Evolutionary conservation across 2,797 vertebrate genomes (phyloP).

Genomic region (Syncerus caffer): DNA sequence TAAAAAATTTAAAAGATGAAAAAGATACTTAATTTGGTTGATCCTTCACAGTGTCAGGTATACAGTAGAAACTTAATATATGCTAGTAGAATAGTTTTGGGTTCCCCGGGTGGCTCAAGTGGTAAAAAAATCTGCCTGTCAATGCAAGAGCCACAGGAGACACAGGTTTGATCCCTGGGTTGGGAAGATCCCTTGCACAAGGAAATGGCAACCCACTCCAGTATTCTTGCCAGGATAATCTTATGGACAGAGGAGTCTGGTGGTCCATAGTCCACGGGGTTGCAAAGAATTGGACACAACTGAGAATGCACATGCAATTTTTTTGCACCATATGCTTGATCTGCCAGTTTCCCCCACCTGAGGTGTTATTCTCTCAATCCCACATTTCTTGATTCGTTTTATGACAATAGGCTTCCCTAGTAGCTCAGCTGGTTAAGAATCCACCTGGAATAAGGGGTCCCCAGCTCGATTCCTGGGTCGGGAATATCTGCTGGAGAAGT

Average conservation of each 20-base stretch:
- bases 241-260: not conserved
- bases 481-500: not conserved
- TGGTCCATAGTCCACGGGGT: not conserved
- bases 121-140: not conserved
- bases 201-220: not conserved
- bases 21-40: not conserved
- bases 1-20: not conserved
- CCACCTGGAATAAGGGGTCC: not conserved
- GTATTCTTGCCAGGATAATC: not conserved
- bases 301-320: not conserved
- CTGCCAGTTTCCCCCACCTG: not conserved
- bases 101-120: not conserved
- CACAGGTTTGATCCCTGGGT: not conserved
- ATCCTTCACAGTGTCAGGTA: not conserved
- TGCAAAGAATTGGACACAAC: not conserved
- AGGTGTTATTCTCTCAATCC: not conserved
- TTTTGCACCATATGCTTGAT: not conserved
- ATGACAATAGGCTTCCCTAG: not conserved
- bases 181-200: not conserved
- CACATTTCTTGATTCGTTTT: not conserved
- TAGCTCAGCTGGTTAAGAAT: not conserved
- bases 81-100: not conserved
- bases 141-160: not conserved
- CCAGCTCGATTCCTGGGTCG: rapidly evolving
- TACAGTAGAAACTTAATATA: not conserved